Base-by-base conservation (phyloP, 1,140 invertebrate genomes). In the Phortica variegata region DNA sequence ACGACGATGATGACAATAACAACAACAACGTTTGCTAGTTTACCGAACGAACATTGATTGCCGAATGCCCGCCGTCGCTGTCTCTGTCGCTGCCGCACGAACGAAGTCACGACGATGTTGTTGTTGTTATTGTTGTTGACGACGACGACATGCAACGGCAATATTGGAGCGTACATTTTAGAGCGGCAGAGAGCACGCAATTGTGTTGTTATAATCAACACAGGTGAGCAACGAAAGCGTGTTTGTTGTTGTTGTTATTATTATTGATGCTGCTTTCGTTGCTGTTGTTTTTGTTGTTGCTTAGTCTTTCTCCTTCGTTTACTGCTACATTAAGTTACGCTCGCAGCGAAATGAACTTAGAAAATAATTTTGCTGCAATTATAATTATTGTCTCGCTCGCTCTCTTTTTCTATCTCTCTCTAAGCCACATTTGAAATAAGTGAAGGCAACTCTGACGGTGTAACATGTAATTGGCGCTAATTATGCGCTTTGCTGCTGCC, bases 11-110 rank as follows among this genome's bases (percentile, higher is more conserved):
- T 44, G 16, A 23, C 37, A 45, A 31, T 43, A 47, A 19, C 40
- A 39, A 45, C 54, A 49, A 36, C 54, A 48, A 31, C 53, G 55
- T 17, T 49, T 46, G 45, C 36, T 51, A 40, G 59, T 63, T 68
- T 68, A 63, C 62, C n/a, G n/a, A 66, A 66, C 63, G 62, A 60
- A 60, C 62, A 66, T 66, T 66, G 68, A 63, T 61, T 61, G 59
- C 56, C 56, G 65, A 70, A 52, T 61, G 61, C 58, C n/a, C 33
- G 52, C 46, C 56, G 47, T 52, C 56, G 60, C 58, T 36, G 50
- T 23, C 41, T 16, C 18, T 43, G 19, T 42, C 8, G 23, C 18
- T 19, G 17, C 19, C 41, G 15, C 31, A 40, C 43, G 21, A 41
- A 26, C 4, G 12, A 6, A 8, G 21, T 6, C 16, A 31, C 46